Percentiles rank a stretch among this genome's conserved stretches.
Evolutionary conservation across 2,797 vertebrate genomes (phyloP).

Genomic region (Phrynocephalus forsythii): DNA sequence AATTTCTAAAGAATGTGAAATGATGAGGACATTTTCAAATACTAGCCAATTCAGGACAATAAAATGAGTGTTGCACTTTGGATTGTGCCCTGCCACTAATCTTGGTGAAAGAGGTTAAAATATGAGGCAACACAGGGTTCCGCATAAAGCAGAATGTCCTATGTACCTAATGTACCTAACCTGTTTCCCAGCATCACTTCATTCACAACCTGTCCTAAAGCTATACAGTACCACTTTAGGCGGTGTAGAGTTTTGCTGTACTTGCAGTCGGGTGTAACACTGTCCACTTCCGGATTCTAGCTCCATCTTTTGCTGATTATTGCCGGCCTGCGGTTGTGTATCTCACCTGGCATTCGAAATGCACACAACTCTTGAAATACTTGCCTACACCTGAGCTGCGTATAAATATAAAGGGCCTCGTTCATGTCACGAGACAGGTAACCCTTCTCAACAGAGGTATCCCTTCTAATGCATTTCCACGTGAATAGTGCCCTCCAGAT

Average conservation of each 20-base stretch:
- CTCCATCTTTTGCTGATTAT: neutral
- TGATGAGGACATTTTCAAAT: constrained; percentile 43
- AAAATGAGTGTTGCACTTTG: neutral
- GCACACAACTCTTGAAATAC: neutral
- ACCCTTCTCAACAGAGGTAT: neutral
- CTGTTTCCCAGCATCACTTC: neutral
- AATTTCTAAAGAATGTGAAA: constrained; percentile 43
- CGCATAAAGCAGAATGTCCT: neutral
- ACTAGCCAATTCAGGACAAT: neutral
- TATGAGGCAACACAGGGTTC: neutral
- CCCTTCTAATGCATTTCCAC: neutral
- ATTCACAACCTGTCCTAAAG: neutral
- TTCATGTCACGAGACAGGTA: no score
- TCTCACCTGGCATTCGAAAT: neutral
- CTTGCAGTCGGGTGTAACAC: neutral
- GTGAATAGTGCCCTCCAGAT: neutral
- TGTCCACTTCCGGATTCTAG: neutral
- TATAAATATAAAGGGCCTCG: neutral
- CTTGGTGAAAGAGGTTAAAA: neutral
- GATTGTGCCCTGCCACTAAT: constrained; percentile 20
- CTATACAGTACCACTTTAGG: neutral
- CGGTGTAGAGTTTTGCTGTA: neutral
- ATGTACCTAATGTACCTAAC: no score
- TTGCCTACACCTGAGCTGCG: neutral
- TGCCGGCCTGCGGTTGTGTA: neutral